Base-by-base conservation (phyloP, 2,113 vertebrate species). In the Phylloscopus whistleri region DNA sequence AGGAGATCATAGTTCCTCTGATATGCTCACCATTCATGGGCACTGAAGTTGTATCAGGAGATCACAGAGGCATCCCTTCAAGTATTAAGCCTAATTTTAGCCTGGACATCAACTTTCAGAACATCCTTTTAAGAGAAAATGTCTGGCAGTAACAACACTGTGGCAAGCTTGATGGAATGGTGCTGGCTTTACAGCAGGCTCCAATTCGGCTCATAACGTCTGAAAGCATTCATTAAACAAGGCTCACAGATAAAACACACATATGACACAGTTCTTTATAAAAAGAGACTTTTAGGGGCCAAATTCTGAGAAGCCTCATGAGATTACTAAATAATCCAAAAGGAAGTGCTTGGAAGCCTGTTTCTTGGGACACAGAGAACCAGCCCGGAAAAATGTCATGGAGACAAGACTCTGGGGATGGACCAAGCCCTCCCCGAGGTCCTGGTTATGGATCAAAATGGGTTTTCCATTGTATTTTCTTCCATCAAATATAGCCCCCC, bases 331-430 rank as follows among this genome's bases (percentile, higher is more conserved):
- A 69, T 58, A 94, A 85, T 83, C 89, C 63, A 46, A 73, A 73
- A 53, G 87, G 53, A 95, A 96, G 74, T 37, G 24, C 51, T 94
- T 69, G 23, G 67, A 94, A 93, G 63, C 11, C 33, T 66, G 24
- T 83, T 89, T 93, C 55, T 93, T 66, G 74, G 81, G 94, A 85
- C 73, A 79, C 15, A 69, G 55, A 81, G 49, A 85, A 80, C 23
- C 55, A 83, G 67, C 11, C 67, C 14, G 87, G 87, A 95, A 96
- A 94, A 95, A 81, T 66, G 64, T 74, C 87, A 82, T 52, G 43
- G 72, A 90, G 85, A 93, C 26, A 17, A 86, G 59, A 41, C 94
- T 88, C 89, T 77, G 51, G 91, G 91, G 84, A 85, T 74, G 33
- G 35, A 66, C 44, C 63, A 80, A 5, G 27, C n/a, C 13, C 51